These are phyloP conservation scores for Dinomys branickii DNA, from an alignment of 2,113 vertebrate genomes.

Conservation along the genomic window DNA sequence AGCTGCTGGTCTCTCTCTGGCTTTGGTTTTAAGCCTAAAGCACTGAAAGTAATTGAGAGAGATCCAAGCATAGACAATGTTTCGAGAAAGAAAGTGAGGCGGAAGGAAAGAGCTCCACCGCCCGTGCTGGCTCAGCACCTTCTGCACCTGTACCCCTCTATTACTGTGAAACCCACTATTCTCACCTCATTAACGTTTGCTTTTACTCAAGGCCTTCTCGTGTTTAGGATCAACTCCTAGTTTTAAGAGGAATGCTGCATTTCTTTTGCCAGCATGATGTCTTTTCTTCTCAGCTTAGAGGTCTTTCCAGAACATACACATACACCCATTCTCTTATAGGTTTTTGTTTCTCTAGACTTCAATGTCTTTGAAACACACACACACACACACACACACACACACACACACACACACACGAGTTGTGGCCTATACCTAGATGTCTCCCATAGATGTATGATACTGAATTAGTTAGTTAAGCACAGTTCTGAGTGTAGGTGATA, in stretches of 20 bases:
- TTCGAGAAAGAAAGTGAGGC: constrained; percentile 12
- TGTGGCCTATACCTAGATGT: neutral
- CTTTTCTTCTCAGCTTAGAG: neutral
- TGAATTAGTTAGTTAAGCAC: neutral
- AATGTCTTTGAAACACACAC: neutral
- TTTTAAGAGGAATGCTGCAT: neutral
- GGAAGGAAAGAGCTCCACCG: neutral
- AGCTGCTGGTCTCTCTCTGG: constrained; percentile 31
- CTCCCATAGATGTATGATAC: neutral
- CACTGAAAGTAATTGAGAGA: constrained; percentile 37
- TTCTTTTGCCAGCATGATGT: neutral
- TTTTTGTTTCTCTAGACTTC: neutral
- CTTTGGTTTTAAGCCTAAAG: constrained; percentile 50
- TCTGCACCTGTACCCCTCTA: neutral
- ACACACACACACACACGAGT: neutral
- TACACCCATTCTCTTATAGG: neutral
- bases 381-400: neutral
- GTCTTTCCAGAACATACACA: neutral
- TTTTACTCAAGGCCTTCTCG: neutral
- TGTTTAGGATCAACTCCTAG: neutral
- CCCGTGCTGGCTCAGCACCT: neutral
- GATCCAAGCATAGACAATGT: neutral
- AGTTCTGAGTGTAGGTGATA: neutral
- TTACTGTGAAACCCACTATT: neutral
- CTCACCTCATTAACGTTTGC: neutral